A percentile compares a stretch with the other conserved stretches of the same genome.
Conservation (phyloP, 35 echinoderm and acorn worm genomes). For the Nesometra sesokonis region DNA sequence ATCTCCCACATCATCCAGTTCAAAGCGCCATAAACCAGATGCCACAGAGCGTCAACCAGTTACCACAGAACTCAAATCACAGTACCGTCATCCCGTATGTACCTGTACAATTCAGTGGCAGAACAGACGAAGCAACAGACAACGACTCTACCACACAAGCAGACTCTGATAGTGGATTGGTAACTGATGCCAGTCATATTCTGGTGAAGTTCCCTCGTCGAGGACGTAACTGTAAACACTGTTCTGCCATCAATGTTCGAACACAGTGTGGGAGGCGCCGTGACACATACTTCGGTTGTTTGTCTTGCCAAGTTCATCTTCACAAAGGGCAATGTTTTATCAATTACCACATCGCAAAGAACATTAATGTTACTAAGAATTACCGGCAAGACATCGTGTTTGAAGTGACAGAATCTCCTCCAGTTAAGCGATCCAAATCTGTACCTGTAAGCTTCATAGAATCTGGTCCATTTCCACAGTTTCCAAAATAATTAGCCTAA, state of each 20-base stretch:
- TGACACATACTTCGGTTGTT: constrained; percentile 25
- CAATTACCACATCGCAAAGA: constrained; percentile 9
- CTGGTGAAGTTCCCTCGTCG: constrained; percentile 35
- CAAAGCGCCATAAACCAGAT: too few species aligned
- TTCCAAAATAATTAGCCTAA: not conserved
- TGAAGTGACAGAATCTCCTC: not conserved
- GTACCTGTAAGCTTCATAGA: not conserved
- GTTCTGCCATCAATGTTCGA: not conserved
- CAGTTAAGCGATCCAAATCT: not conserved
- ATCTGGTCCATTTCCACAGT: not conserved
- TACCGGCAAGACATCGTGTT: not conserved
- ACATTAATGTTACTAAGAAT: not conserved
- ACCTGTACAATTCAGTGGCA: not conserved
- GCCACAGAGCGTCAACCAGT: not conserved
- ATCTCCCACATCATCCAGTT: not conserved
- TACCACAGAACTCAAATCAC: not conserved
- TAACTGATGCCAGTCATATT: not conserved
- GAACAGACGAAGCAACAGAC: not conserved
- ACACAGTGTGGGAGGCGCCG: constrained; percentile 14
- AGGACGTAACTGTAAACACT: constrained; percentile 30
- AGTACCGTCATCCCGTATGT: not conserved
- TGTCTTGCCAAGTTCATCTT: constrained; percentile 8
- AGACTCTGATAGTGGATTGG: not conserved
- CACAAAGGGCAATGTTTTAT: constrained; percentile 22
- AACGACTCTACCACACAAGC: not conserved